phyloP scores from a whole-genome alignment of 1,140 invertebrate species.

The Zaprionus africanus region DNA sequence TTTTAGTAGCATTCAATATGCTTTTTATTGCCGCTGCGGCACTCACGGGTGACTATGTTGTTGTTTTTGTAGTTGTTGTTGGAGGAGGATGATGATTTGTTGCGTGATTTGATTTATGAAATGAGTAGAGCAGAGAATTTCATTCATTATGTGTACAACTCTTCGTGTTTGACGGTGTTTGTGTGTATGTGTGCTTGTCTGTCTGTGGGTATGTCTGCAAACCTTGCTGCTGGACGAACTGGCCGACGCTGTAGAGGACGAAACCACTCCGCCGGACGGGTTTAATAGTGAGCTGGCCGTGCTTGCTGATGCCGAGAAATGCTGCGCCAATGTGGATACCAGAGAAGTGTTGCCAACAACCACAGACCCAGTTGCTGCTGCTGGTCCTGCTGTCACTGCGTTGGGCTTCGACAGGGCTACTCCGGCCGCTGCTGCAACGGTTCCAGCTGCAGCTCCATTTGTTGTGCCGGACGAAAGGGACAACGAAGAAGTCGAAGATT shows the following conservation, averaged over 20 bases:
- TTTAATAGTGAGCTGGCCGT: constrained; percentile 52
- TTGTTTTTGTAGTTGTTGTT: constrained; percentile 40
- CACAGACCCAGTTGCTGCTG: neutral
- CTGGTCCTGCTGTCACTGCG: constrained; percentile 16
- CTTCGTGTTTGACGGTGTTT: constrained; percentile 17
- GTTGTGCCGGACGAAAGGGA: constrained; percentile 61
- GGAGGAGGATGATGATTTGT: constrained; percentile 21
- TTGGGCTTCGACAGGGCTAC: constrained; percentile 10
- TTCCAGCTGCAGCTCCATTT: constrained; percentile 49
- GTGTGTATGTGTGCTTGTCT: constrained; percentile 22
- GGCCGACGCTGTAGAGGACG: constrained; percentile 41
- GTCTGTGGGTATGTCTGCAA: constrained; percentile 55
- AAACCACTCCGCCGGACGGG: constrained; percentile 38
- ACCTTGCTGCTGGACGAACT: constrained; percentile 73
- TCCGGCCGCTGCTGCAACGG: constrained; percentile 10
- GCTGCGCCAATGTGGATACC: constrained; percentile 78
- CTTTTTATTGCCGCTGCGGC: constrained; percentile 81
- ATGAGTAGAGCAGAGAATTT: constrained; percentile 55
- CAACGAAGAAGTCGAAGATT: constrained; percentile 69
- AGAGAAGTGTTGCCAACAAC: constrained; percentile 44
- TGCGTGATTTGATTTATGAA: constrained; percentile 50
- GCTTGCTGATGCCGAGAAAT: constrained; percentile 68
- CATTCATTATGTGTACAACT: constrained; percentile 41
- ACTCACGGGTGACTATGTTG: constrained; percentile 77
- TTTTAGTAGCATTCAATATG: constrained; percentile 82